Evolutionary conservation across 37 sponge, comb jelly and placozoan species (phyloP).

Genomic region (Crambe crambe): DNA sequence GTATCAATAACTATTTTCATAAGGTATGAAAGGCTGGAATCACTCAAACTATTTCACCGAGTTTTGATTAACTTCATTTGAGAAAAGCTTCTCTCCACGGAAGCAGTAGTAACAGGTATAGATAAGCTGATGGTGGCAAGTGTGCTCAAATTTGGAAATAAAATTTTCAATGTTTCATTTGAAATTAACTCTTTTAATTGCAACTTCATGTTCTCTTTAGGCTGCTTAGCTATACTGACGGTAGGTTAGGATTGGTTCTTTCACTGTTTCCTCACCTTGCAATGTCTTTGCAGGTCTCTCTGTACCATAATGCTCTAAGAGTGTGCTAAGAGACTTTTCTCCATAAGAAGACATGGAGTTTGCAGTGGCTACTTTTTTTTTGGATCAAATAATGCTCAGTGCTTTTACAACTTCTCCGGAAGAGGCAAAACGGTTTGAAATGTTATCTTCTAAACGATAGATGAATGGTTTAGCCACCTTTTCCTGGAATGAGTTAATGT

Average conservation of each 20-base stretch:
- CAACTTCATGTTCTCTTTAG: conserved; percentile 10
- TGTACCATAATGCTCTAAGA: conserved; percentile 36
- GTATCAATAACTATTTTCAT: conserved; percentile 47
- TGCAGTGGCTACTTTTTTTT: conserved; percentile 13
- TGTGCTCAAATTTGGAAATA: conserved; percentile 61
- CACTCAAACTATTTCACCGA: conserved; percentile 27
- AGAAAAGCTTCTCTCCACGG: conserved; percentile 66
- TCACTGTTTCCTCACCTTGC: conserved; percentile 35
- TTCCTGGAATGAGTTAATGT: conserved; percentile 54
- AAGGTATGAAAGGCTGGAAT: conserved; percentile 18
- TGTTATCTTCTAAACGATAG: conserved; percentile 46
- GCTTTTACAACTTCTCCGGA: conserved; percentile 48
- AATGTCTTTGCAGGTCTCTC: conserved; percentile 51
- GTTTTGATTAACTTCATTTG: conserved; percentile 72
- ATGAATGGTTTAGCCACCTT: conserved; percentile 59
- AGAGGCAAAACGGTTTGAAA: conserved; percentile 39
- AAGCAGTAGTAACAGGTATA: conserved; percentile 58
- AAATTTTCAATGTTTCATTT: conserved; percentile 58
- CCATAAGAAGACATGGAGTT: conserved; percentile 25
- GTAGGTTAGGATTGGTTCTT: conserved; percentile 37
- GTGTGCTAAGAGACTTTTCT: conserved; percentile 42
- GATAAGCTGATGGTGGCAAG: conserved; percentile 49
- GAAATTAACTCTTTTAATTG: conserved; percentile 36
- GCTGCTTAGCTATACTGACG: conserved; percentile 39
- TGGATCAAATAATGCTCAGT: conserved; percentile 59